Evolutionary conservation across 2,113 vertebrate genomes (phyloP), one percentile per base, ranked within the genome.

Genomic region (Pleuronectes platessa): DNA sequence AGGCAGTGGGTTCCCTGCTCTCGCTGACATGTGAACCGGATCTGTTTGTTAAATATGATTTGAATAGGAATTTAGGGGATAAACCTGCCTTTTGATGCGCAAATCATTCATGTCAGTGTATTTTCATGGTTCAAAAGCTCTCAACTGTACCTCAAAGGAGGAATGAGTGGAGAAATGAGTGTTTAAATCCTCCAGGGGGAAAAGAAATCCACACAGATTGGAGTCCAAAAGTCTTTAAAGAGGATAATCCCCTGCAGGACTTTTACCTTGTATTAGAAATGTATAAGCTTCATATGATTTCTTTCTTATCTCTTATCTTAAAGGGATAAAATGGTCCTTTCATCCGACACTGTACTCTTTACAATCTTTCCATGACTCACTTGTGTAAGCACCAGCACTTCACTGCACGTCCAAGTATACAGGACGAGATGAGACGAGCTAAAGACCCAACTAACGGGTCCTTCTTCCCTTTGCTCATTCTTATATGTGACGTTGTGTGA

Each of bases 1-100:
- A 76, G 71, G 53, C 65, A 56, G 24, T 12, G 59, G 61, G 67
- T 51, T 58, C 26, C 27, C 51, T 60, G 56, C 12, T n/a, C 73
- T 26, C 70, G 40, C 66, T 82, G 75, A 65, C 62, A 54, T 51
- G 42, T 37, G 10, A 70, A 23, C 55, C 11, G 7, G 31, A 54
- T 61, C 61, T 3, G 5, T 76, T 42, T 42, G 12, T 68, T 40
- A 58, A 59, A 66, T 62, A 37, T 21, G 2, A 61, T 61, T 74
- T n/a, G 31, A 53, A 72, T 18, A 14, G 60, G 51, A 83, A 74
- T 55, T 12, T 20, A 5, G 42, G 56, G 31, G n/a, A 35, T 10
- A 31, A 7, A 21, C 11, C n/a, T 9, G 23, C n/a, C 31, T 83
- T 18, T 55, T 20, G 31, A 68, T 26, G 37, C 18, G 6, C 12